Percentiles rank a stretch among this genome's conserved stretches.
Evolutionary conservation across 2,888 invertebrate genomes (phyloP).

Genomic region (Erannis defoliaria): DNA sequence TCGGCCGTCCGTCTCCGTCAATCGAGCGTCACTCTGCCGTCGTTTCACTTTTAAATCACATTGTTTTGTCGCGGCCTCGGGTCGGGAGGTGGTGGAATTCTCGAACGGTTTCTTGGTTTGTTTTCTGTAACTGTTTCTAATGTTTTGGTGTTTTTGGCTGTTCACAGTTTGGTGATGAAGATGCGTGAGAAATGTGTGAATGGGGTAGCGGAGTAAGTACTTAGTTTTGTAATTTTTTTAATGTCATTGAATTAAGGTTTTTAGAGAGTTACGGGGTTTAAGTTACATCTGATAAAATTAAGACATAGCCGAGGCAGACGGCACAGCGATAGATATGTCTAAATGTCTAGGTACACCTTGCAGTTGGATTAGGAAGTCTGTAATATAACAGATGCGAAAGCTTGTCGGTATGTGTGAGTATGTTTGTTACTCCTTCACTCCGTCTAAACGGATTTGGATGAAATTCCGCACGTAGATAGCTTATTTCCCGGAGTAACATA

Average conservation of each 20-base stretch:
- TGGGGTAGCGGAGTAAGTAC: not conserved
- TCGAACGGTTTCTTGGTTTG: constrained; percentile 13
- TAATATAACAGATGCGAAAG: too few relatives aligned
- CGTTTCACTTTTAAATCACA: constrained; percentile 47
- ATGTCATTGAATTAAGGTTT: not conserved
- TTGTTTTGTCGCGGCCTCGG: constrained; percentile 17
- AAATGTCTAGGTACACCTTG: too few relatives aligned
- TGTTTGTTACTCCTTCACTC: too few relatives aligned
- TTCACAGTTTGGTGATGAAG: constrained; percentile 5
- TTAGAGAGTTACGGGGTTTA: too few relatives aligned
- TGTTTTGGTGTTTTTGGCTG: constrained; percentile 14
- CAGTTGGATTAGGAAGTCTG: too few relatives aligned
- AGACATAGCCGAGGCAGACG: too few relatives aligned
- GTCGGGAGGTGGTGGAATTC: constrained; percentile 23
- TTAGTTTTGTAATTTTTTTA: not conserved
- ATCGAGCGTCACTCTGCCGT: constrained; percentile 50
- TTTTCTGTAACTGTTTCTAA: constrained; percentile 33
- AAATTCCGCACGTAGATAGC: too few relatives aligned
- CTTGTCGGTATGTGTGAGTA: too few relatives aligned
- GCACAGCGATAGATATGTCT: too few relatives aligned
- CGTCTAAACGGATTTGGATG: too few relatives aligned
- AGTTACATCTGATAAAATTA: too few relatives aligned
- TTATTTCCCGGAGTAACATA: too few relatives aligned
- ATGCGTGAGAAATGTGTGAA: constrained; percentile 4
- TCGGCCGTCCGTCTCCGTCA: constrained; percentile 53